These are phyloP conservation scores for Distichodus sexfasciatus DNA, from an alignment of 2,797 vertebrate species.

Conservation along the genomic window DNA sequence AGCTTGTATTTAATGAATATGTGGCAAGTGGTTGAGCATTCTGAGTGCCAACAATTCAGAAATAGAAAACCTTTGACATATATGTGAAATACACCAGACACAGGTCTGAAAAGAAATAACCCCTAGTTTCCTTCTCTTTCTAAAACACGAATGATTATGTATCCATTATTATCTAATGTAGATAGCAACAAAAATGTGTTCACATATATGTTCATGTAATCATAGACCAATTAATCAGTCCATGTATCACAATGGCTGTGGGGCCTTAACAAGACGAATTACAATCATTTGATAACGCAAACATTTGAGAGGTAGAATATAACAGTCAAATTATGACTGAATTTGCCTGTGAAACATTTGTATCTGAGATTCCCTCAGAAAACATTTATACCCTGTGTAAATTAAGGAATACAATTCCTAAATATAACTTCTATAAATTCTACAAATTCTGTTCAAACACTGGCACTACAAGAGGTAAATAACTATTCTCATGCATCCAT, in stretches of 20 bases:
- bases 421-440: not conserved
- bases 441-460: not conserved
- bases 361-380: not conserved
- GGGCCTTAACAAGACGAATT: not conserved
- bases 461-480: no score
- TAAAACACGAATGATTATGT: not conserved
- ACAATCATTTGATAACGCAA: not conserved
- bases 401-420: not conserved
- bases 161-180: not conserved
- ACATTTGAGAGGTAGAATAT: conserved; percentile 24
- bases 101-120: no score
- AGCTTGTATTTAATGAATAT: not conserved
- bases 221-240: not conserved
- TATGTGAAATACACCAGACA: no score
- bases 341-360: not conserved
- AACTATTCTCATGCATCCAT: not conserved
- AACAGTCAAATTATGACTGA: conserved; percentile 16
- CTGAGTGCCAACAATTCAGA: not conserved
- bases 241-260: not conserved
- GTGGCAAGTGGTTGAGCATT: conserved; percentile 5
- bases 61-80: not conserved
- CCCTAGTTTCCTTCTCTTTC: not conserved
- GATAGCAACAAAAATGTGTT: not conserved
- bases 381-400: not conserved
- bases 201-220: not conserved